A percentile compares a stretch with the other conserved stretches of the same genome.
Evolutionary conservation across 2,888 invertebrate genomes (phyloP).

Genomic region (Teleogryllus oceanicus): DNA sequence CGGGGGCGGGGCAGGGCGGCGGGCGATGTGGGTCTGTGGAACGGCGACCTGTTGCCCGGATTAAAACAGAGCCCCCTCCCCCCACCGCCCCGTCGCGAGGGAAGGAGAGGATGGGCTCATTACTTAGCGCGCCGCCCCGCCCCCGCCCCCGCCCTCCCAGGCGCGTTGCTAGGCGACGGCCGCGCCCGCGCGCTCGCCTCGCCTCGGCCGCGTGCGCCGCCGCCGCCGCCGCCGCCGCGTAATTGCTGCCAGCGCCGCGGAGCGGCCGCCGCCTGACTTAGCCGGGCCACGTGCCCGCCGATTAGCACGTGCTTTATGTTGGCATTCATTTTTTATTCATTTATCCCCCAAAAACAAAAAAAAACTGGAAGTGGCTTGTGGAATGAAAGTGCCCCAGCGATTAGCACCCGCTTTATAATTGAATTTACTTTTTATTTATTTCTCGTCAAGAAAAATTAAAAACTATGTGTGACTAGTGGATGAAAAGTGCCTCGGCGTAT

Average conservation of each 20-base stretch:
- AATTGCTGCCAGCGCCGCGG: neutral
- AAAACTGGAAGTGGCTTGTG: too few species aligned
- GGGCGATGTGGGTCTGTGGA: slow-evolving; percentile 1
- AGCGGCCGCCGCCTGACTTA: neutral
- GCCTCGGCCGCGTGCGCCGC: neutral
- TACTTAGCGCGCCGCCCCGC: neutral
- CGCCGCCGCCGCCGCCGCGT: neutral
- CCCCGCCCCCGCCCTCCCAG: neutral
- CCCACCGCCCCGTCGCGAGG: neutral
- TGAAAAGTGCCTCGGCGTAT: too few species aligned
- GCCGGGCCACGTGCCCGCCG: too few species aligned
- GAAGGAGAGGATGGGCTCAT: neutral
- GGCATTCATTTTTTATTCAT: too few species aligned
- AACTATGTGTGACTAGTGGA: too few species aligned
- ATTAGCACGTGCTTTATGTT: too few species aligned
- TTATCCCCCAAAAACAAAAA: too few species aligned
- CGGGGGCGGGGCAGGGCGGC: neutral
- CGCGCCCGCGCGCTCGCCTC: neutral
- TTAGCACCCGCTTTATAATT: too few species aligned
- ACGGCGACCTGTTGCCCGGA: slow-evolving; percentile 18
- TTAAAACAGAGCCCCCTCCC: neutral
- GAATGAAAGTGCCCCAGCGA: too few species aligned
- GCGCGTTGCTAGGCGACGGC: neutral
- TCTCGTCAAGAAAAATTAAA: too few species aligned
- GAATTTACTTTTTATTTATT: too few species aligned